Conservation (phyloP, 1,140 invertebrate genomes). For the Drosophila leontia region DNA sequence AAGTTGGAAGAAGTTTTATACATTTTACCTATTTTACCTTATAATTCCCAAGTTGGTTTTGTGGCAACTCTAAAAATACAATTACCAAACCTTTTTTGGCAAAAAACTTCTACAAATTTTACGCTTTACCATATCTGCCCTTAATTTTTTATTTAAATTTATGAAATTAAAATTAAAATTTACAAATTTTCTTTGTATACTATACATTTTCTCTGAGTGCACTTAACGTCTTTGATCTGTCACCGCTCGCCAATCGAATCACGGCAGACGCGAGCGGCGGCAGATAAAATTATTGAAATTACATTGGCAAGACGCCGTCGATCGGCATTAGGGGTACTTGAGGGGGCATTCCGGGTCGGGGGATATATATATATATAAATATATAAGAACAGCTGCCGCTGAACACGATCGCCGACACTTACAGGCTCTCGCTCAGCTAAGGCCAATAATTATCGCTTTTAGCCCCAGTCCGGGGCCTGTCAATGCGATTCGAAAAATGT, state of each 20-base stretch:
- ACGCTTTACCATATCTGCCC: no score
- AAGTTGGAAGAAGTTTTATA: neutral
- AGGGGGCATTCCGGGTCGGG: slow-evolving; percentile 4
- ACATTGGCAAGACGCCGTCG: slow-evolving; percentile 82
- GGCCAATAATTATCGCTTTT: slow-evolving; percentile 84
- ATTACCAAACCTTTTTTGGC: neutral
- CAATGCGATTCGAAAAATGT: slow-evolving; percentile 83
- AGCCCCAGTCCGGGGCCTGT: slow-evolving; percentile 72
- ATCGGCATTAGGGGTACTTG: slow-evolving; percentile 35
- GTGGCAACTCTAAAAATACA: neutral
- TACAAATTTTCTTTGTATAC: accelerated
- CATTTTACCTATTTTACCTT: no score
- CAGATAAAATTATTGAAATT: slow-evolving; percentile 85
- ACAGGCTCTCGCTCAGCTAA: slow-evolving; percentile 20
- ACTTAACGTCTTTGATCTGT: slow-evolving; percentile 72
- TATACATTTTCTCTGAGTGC: slow-evolving; percentile 14
- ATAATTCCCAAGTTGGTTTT: neutral
- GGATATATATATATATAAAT: neutral
- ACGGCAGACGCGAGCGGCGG: slow-evolving; percentile 70
- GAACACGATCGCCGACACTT: slow-evolving; percentile 80
- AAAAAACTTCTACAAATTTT: neutral
- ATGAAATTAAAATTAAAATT: no score
- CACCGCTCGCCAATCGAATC: slow-evolving; percentile 82
- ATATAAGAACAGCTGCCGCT: neutral
- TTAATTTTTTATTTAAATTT: no score